These are phyloP conservation scores for Silurus asotus DNA, from an alignment of 2,113 vertebrate genomes.

Conservation along the genomic window DNA sequence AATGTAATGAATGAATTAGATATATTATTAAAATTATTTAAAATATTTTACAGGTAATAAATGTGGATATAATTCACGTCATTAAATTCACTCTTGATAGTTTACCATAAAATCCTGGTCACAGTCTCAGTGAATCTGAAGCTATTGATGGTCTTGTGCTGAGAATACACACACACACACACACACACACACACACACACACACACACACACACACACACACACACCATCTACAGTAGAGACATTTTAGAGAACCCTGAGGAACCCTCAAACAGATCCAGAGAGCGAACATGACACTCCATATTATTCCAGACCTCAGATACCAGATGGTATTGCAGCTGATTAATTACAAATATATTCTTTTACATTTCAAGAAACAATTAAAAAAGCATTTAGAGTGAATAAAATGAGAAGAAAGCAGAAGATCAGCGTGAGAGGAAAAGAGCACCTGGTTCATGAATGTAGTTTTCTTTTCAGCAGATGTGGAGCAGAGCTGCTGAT, in stretches of 20 bases:
- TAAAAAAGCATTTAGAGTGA: background rate
- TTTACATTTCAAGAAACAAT: background rate
- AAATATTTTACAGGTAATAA: no score
- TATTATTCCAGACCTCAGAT: background rate
- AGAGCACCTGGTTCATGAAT: background rate
- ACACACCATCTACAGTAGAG: background rate
- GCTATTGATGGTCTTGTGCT: background rate
- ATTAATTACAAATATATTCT: background rate
- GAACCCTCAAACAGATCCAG: background rate
- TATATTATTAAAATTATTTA: no score
- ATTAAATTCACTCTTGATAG: no score
- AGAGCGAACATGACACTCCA: background rate
- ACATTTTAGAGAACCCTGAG: background rate
- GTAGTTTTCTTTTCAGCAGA: background rate
- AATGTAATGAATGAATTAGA: no score
- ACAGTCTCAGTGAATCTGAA: background rate
- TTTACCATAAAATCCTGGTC: background rate
- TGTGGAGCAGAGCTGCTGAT: constrained; percentile 9
- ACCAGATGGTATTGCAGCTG: background rate
- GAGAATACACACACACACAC: background rate
- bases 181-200: background rate
- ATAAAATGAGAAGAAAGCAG: no score
- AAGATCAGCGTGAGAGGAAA: background rate
- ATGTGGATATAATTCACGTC: no score
- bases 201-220: background rate